phyloP scores from a whole-genome alignment of 2,888 invertebrate genomes.

The Oscheius myriophilus region DNA sequence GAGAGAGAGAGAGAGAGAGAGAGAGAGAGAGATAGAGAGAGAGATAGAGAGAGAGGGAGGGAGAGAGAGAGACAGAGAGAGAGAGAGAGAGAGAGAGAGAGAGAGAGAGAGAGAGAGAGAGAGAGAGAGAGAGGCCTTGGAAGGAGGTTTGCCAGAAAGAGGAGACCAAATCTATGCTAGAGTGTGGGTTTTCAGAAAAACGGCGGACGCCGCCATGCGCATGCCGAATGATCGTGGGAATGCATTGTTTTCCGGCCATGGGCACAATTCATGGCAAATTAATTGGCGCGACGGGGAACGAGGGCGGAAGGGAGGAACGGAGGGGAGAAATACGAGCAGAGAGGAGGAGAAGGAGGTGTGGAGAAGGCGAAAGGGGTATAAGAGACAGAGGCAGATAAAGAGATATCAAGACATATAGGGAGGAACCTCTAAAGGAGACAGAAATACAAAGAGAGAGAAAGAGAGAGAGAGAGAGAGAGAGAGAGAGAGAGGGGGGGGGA shows the following conservation, averaged over 20 bases:
- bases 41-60: too few species aligned
- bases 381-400: constrained; percentile 6
- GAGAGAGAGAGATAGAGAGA: constrained; percentile 9
- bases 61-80: too few species aligned
- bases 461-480: constrained; percentile 9
- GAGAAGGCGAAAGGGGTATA: constrained; percentile 11
- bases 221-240: constrained; percentile 17
- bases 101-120: too few species aligned
- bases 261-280: constrained; percentile 9
- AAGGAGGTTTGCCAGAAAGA: too few species aligned
- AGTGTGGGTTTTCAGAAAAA: background rate
- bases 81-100: too few species aligned
- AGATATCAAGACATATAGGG: background rate
- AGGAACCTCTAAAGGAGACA: too few species aligned
- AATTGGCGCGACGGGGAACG: constrained; percentile 19
- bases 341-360: constrained; percentile 6
- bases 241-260: background rate
- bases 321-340: constrained; percentile 1
- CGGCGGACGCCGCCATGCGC: background rate
- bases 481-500: background rate
- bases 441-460: too few species aligned
- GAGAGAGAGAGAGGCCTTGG: too few species aligned
- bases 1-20: constrained; percentile 18
- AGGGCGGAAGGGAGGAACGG: constrained; percentile 8
- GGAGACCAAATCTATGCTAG: constrained; percentile 3